Base-by-base conservation (phyloP, 1,140 invertebrate genomes). In the Penaeus indicus region DNA sequence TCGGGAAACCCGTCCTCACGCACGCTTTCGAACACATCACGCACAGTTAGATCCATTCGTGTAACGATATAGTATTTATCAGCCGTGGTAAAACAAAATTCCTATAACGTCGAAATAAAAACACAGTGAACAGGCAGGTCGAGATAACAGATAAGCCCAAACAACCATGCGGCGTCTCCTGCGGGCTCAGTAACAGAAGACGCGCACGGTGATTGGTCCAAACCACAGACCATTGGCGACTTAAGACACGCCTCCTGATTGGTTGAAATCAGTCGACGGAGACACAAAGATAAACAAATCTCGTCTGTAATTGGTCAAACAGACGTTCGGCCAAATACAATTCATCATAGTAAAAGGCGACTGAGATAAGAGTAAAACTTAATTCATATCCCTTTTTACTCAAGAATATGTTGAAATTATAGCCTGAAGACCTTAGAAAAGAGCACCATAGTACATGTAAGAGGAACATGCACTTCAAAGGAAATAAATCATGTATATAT, bases 131-230 rank as follows among this genome's bases (percentile, higher is more conserved):
- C 54, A 54, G 54, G 54, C 54, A 54, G 54, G 54, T 54, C 54
- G 54, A 54, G 54, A 54, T 54, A 54, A 54, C 54, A 54, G 54
- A 54, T 11, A 13, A 54, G 54, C 54, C 54, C 54, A 54, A 87
- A 67, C 77, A 64, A 82, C 85, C 85, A 60, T 64, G 25, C 82
- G 64, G 19, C 85, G 63, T 69, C 85, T 32, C 32, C 85, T 61
- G 78, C 61, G 85, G 85, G 85, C 85, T 87, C 85, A 87, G 85
- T 54, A 8, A 60, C 85, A 87, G 85, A 82, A 72, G 85, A 81
- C 85, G 85, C 61, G 62, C 62, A 61, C 75, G 85, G 85, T 82
- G 85, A 86, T 87, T 87, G 85, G 85, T 32, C 79, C 60, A 81
- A 69, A 47, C 60, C 78, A 67, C 21, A 78, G 61, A 81, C 63